phyloP scores from a whole-genome alignment of 1,140 invertebrate species.

The Acromyrmex heyeri region DNA sequence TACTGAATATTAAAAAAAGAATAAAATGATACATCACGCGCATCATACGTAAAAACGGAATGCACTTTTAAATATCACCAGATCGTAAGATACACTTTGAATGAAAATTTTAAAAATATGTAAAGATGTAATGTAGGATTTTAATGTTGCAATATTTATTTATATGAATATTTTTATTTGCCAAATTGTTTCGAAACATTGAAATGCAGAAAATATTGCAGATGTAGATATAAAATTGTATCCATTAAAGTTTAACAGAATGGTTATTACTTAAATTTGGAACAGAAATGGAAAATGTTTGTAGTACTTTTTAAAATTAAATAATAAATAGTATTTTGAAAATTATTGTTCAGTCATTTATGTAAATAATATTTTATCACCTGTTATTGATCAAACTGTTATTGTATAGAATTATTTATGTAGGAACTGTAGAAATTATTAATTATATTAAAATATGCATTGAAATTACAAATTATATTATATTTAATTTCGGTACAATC shows the following conservation, averaged over 20 bases:
- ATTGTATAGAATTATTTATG: slow-evolving; percentile 25
- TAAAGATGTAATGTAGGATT: neutral
- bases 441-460: slow-evolving; percentile 32
- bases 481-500: neutral
- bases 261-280: neutral
- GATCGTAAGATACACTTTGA: neutral
- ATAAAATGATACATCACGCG: too few species aligned
- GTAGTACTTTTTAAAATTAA: slow-evolving; percentile 15
- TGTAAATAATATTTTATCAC: slow-evolving; percentile 59
- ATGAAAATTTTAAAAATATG: neutral
- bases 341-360: neutral
- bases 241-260: neutral
- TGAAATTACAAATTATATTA: slow-evolving; percentile 38
- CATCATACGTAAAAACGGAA: too few species aligned
- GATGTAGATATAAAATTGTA: neutral
- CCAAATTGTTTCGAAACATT: neutral
- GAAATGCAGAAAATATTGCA: neutral
- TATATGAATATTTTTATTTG: neutral
- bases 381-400: slow-evolving; percentile 35
- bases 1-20: too few species aligned
- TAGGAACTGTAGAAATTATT: slow-evolving; percentile 40
- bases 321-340: slow-evolving; percentile 22
- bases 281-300: neutral
- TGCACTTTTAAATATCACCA: neutral
- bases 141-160: neutral